phyloP scores from a whole-genome alignment of 2,888 invertebrate genomes.

The Aphodius granarius region DNA sequence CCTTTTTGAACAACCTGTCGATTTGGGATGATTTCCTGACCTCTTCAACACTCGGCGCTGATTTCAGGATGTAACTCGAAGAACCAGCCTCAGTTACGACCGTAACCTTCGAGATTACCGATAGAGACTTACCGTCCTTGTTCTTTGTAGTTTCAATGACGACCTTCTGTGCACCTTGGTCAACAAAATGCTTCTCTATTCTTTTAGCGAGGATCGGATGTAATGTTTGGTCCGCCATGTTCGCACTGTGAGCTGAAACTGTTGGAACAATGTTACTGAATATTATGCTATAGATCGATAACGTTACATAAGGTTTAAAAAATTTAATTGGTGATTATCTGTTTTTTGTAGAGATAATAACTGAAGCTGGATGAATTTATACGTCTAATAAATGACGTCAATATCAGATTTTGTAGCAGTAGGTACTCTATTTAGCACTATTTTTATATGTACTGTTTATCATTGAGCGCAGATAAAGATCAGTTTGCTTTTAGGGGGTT shows the following conservation, averaged over 20 bases:
- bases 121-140: conserved; percentile 41
- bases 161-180: not conserved
- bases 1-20: conserved; percentile 37
- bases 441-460: not conserved
- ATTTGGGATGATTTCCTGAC: conserved; percentile 37
- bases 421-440: not conserved
- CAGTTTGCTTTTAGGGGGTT: not conserved
- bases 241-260: not conserved
- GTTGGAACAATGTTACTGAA: not conserved
- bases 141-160: conserved; percentile 9
- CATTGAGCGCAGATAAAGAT: not conserved
- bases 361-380: not conserved
- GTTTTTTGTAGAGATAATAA: not conserved
- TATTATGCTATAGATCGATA: not conserved
- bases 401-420: not conserved
- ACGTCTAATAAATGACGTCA: not conserved
- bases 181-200: not conserved
- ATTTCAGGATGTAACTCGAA: conserved; percentile 41
- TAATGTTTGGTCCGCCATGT: not conserved
- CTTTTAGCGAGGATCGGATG: not conserved
- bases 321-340: not conserved
- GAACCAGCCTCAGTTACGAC: conserved; percentile 26
- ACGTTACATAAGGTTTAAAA: not conserved
- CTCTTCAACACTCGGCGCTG: conserved; percentile 35
- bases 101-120: conserved; percentile 34